Base-by-base conservation (phyloP, 1,140 invertebrate genomes). In the Pogonognathellus flavescens region DNA sequence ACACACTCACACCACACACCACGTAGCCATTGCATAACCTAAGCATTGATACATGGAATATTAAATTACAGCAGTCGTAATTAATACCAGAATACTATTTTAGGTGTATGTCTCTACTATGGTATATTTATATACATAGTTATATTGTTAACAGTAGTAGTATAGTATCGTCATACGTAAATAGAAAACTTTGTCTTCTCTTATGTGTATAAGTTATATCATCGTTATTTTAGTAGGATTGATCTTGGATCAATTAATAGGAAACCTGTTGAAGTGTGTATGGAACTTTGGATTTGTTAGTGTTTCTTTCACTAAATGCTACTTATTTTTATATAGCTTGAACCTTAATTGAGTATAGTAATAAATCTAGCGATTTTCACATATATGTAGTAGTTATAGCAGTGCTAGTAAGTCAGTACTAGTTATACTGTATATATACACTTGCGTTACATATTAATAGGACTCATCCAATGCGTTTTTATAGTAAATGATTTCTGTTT, bases 211-310 rank as follows among this genome's bases (percentile, higher is more conserved):
- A 41, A 41, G 31, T 41, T 41, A 13, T 31, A 70, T 31, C 22
- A 70, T 70, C 41, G 66, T 49, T 41, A 41, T 49, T 49, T 57
- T 86, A 86, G 72, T 83, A 86, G 81, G 70, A 86, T 86, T 86
- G 85, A 86, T 84, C 85, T 22, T 80, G 8, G 82, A 84, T 86
- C 85, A 83, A 83, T 85, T 49, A 49, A 86, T 86, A 84, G 82
- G 85, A 84, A 86, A 86, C 82, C 31, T 84, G 66, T 80, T 84
- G 18, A 85, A 50, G 83, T 62, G 55, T 86, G 82, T 86, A 86
- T 86, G 85, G 85, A 86, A 86, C 85, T 86, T 86, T 83, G 55
- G 52, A 83, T 53, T 83, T 85, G 70, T 76, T 76, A 76, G 70
- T 76, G 70, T 76, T 76, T 76, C 70, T 49, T 50, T 76, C 10